These are phyloP conservation scores for Pasiphila rectangulata DNA, from an alignment of 2,888 invertebrate genomes.

Conservation along the genomic window DNA sequence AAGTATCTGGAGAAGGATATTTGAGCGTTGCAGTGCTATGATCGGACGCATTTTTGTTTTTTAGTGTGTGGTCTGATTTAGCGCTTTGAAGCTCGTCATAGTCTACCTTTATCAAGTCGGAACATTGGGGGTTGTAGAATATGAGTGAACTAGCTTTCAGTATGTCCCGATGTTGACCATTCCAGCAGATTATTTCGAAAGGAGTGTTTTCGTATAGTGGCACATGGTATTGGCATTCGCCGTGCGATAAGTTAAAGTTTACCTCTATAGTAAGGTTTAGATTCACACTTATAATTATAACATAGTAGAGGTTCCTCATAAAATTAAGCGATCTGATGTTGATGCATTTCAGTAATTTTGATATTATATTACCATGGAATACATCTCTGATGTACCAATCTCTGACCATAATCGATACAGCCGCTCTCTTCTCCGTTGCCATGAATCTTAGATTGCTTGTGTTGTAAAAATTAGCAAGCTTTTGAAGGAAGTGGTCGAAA, in stretches of 20 bases:
- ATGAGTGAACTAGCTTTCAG: constrained; percentile 19
- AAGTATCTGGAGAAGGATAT: constrained; percentile 4
- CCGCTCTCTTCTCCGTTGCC: constrained; percentile 11
- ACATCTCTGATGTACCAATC: constrained; percentile 43
- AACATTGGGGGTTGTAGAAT: not conserved
- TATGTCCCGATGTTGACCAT: constrained; percentile 25
- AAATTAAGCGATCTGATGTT: constrained; percentile 37
- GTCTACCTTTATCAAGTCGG: not conserved
- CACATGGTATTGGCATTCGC: constrained; percentile 25
- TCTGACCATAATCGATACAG: constrained; percentile 22
- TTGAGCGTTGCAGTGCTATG: constrained; percentile 20
- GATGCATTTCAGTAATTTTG: constrained; percentile 33
- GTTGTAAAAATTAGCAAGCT: constrained; percentile 16
- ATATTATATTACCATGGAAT: constrained; percentile 41
- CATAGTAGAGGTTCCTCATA: constrained; percentile 42
- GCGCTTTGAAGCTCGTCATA: not conserved
- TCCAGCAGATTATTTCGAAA: constrained; percentile 30
- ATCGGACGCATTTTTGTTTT: constrained; percentile 8
- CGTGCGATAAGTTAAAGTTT: constrained; percentile 32
- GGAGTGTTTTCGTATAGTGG: constrained; percentile 21
- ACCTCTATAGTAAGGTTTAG: constrained; percentile 34
- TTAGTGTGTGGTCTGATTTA: constrained; percentile 12
- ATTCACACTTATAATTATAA: constrained; percentile 37
- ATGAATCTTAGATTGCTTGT: constrained; percentile 3
- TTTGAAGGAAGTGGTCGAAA: constrained; percentile 23